Conservation (phyloP, 2,888 invertebrate genomes). For the Rhagophthalmus giganteus region DNA sequence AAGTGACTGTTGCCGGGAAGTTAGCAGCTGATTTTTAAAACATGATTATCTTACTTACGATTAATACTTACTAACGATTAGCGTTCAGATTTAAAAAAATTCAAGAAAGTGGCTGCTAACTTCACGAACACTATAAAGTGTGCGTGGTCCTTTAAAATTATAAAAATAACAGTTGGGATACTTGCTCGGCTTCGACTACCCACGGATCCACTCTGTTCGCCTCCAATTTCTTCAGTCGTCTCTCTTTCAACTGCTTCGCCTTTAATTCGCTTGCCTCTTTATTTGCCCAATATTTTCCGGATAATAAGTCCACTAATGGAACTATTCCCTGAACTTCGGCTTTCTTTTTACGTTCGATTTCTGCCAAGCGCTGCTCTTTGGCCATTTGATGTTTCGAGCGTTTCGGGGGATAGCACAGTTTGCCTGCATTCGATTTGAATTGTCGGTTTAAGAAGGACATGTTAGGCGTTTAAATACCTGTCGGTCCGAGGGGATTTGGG, state of each 20-base stretch:
- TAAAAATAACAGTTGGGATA: background rate
- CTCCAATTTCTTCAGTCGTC: conserved; percentile 39
- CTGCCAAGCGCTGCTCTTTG: conserved; percentile 47
- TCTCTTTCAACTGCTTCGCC: conserved; percentile 38
- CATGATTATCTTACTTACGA: no score
- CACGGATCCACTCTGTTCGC: background rate
- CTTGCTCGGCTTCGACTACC: conserved; percentile 39
- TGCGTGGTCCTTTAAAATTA: no score
- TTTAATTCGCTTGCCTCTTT: conserved; percentile 43
- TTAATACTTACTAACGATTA: no score
- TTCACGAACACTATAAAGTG: no score
- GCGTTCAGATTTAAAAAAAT: no score
- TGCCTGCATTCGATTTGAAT: conserved; percentile 56
- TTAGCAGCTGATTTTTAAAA: no score
- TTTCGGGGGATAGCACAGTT: conserved; percentile 63
- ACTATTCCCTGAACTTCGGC: conserved; percentile 55
- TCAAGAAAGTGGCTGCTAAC: no score
- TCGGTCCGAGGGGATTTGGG: conserved; percentile 43
- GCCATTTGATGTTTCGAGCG: conserved; percentile 56
- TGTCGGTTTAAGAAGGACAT: background rate
- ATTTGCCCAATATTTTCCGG: conserved; percentile 59
- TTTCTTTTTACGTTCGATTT: conserved; percentile 48
- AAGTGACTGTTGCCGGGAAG: no score
- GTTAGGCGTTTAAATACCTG: conserved; percentile 38
- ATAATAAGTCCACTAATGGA: conserved; percentile 61